Conservation (phyloP, 2,797 vertebrate species). For the Sebastes trivittatus region DNA sequence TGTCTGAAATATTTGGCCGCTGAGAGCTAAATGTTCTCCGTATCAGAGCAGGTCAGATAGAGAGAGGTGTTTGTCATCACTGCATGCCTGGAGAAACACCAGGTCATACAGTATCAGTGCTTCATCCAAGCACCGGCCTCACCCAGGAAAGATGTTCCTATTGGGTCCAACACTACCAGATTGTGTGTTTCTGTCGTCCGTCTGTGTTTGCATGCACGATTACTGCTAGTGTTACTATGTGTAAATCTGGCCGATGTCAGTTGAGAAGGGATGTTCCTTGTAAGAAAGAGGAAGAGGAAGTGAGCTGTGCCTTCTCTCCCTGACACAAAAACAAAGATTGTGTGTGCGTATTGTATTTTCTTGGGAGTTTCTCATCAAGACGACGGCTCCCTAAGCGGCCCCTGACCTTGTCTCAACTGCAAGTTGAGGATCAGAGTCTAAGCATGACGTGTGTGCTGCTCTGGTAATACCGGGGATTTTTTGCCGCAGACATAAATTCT, state of each 20-base stretch:
- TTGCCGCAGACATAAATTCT: neutral
- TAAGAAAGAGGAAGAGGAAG: slow-evolving; percentile 64
- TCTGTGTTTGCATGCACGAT: neutral
- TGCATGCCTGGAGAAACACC: slow-evolving; percentile 16
- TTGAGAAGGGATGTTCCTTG: slow-evolving; percentile 12
- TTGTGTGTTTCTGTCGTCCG: neutral
- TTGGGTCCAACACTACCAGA: neutral
- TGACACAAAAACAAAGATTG: slow-evolving; percentile 25
- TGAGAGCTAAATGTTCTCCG: neutral
- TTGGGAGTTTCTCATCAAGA: slow-evolving; percentile 25
- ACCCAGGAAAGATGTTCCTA: neutral
- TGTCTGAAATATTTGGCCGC: neutral
- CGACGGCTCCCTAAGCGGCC: slow-evolving; percentile 15
- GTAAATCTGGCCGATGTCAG: slow-evolving; percentile 1
- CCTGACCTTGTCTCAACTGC: slow-evolving; percentile 44
- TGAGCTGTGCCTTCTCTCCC: slow-evolving; percentile 12
- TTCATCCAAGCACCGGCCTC: slow-evolving; percentile 15
- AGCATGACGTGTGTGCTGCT: neutral
- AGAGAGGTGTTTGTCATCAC: slow-evolving; percentile 32
- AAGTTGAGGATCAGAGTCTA: slow-evolving; percentile 5
- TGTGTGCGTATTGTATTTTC: slow-evolving; percentile 17
- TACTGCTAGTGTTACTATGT: neutral
- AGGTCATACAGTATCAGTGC: neutral
- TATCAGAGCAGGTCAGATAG: slow-evolving; percentile 6
- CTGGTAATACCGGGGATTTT: neutral